Evolutionary conservation across 2,888 invertebrate genomes (phyloP).

Genomic region (Palloptera scutellata): DNA sequence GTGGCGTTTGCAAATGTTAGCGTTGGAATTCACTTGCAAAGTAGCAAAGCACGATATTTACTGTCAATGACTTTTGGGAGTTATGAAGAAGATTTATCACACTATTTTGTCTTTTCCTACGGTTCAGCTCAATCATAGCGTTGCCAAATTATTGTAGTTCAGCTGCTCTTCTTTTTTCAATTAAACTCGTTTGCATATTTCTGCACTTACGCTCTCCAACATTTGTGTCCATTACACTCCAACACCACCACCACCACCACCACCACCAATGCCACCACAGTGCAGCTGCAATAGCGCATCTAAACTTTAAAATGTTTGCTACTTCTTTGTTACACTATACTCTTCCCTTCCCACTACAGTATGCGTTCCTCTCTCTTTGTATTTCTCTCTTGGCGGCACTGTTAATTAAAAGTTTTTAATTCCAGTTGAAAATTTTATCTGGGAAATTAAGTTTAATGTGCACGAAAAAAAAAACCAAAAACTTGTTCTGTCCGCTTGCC

Average conservation of each 20-base stretch:
- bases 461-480: slow-evolving; percentile 18
- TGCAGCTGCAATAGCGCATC: too few relatives aligned
- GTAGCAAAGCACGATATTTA: slow-evolving; percentile 10
- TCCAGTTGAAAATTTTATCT: slow-evolving; percentile 42
- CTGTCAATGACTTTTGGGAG: slow-evolving; percentile 28
- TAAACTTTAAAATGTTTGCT: too few relatives aligned
- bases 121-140: background rate
- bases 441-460: slow-evolving; percentile 36
- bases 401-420: slow-evolving; percentile 44
- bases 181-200: too few relatives aligned
- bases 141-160: background rate
- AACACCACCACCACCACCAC: too few relatives aligned
- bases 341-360: background rate
- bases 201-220: too few relatives aligned
- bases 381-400: slow-evolving; percentile 20
- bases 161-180: too few relatives aligned
- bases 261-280: too few relatives aligned
- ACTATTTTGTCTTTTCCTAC: slow-evolving; percentile 2
- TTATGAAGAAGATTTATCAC: slow-evolving; percentile 9
- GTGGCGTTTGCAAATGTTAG: background rate
- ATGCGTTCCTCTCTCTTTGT: background rate
- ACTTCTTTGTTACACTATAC: background rate
- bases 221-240: too few relatives aligned
- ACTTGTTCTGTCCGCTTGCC: background rate
- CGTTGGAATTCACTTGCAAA: background rate